These are phyloP conservation scores for Piezodorus guildinii DNA, from an alignment of 1,140 invertebrate species.

Conservation along the genomic window DNA sequence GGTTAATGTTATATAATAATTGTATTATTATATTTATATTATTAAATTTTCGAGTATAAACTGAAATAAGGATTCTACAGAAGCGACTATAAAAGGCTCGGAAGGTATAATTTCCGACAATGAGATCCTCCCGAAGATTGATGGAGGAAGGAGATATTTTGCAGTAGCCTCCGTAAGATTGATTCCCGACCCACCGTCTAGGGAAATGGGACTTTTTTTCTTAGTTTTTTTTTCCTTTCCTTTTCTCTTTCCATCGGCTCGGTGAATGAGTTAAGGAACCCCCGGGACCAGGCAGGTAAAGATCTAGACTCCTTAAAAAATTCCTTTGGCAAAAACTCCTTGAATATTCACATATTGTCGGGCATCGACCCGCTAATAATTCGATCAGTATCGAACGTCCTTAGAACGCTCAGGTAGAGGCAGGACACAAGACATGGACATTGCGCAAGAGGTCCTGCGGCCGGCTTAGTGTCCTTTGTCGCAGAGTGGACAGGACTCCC, in stretches of 20 bases:
- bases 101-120: too few species aligned
- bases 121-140: too few species aligned
- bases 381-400: background rate
- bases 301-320: background rate
- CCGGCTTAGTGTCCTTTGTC: background rate
- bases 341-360: conserved; percentile 15
- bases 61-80: too few species aligned
- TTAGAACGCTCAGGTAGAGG: background rate
- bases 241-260: too few species aligned
- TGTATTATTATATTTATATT: too few species aligned
- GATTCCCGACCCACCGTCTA: background rate
- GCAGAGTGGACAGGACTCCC: background rate
- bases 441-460: background rate
- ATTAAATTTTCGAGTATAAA: too few species aligned
- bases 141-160: too few species aligned
- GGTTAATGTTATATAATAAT: too few species aligned
- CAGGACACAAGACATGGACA: background rate
- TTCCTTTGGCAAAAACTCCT: background rate
- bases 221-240: background rate
- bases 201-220: background rate
- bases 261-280: conserved; percentile 1
- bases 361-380: conserved; percentile 5
- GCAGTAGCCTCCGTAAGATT: background rate
- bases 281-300: background rate
- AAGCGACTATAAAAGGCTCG: too few species aligned